Evolutionary conservation across 2,888 invertebrate species (phyloP).

Genomic region (Cremastinae sp.): DNA sequence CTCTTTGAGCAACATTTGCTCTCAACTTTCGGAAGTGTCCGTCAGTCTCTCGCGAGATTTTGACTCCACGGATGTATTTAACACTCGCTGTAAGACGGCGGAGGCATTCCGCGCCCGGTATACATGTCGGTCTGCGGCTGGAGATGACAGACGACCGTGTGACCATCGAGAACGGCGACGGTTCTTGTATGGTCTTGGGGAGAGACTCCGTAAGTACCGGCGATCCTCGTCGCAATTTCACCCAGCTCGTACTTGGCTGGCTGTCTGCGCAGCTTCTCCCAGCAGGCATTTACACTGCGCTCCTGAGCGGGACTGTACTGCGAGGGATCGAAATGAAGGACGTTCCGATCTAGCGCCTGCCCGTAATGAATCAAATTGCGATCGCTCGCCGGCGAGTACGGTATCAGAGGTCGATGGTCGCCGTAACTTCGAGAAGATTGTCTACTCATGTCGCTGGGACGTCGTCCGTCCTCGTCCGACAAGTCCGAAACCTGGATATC

Average conservation of each 20-base stretch:
- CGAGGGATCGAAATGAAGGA: slow-evolving; percentile 67
- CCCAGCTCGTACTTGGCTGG: slow-evolving; percentile 77
- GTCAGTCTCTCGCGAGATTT: background rate
- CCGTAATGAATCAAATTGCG: slow-evolving; percentile 79
- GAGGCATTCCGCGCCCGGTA: slow-evolving; percentile 82
- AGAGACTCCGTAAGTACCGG: slow-evolving; percentile 71
- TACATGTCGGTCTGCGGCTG: slow-evolving; percentile 86
- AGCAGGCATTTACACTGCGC: slow-evolving; percentile 75
- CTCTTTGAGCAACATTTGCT: no score
- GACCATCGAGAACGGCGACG: slow-evolving; percentile 91
- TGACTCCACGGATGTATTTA: slow-evolving; percentile 71
- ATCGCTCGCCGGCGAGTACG: slow-evolving; percentile 87
- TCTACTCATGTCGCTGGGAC: slow-evolving; percentile 87
- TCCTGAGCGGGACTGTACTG: slow-evolving; percentile 74
- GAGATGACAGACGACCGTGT: slow-evolving; percentile 92
- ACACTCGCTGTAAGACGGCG: slow-evolving; percentile 85
- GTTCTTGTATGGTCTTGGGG: slow-evolving; percentile 78
- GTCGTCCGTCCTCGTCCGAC: slow-evolving; percentile 89
- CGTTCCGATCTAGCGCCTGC: slow-evolving; percentile 66
- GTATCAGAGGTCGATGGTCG: slow-evolving; percentile 90
- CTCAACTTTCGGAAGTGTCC: no score
- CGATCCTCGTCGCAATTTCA: slow-evolving; percentile 70
- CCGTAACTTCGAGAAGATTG: slow-evolving; percentile 89
- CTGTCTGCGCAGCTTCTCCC: slow-evolving; percentile 76
- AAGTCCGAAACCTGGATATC: slow-evolving; percentile 89